Evolutionary conservation across 2,113 vertebrate species (phyloP).

Genomic region (Choloepus hoffmanni): DNA sequence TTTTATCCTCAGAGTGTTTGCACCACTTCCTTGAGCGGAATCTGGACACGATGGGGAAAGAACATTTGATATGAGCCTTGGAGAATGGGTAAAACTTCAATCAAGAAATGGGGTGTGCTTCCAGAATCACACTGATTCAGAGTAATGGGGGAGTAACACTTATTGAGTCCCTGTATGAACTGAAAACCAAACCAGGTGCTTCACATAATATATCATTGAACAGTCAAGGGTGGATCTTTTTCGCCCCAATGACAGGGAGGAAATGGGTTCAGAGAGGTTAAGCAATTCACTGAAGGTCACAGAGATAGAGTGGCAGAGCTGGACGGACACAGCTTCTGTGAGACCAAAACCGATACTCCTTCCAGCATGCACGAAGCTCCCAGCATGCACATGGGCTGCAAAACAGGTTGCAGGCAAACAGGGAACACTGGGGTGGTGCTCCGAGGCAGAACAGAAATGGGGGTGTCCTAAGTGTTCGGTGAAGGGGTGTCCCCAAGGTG

Average conservation of each 20-base stretch:
- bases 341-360: rapidly evolving
- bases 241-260: not conserved
- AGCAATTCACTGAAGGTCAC: not conserved
- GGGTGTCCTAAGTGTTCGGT: rapidly evolving
- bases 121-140: not conserved
- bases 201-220: not conserved
- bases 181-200: not conserved
- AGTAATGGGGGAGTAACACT: not conserved
- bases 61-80: not conserved
- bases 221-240: not conserved
- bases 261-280: not conserved
- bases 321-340: not conserved
- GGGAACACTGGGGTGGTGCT: rapidly evolving
- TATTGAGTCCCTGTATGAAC: not conserved
- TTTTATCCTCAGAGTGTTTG: not conserved
- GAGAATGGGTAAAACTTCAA: not conserved
- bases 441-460: rapidly evolving
- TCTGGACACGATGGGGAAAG: not conserved
- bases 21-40: not conserved
- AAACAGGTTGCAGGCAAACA: not conserved
- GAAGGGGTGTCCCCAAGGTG: rapidly evolving
- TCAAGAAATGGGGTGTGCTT: not conserved
- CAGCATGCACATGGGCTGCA: rapidly evolving
- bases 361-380: rapidly evolving
- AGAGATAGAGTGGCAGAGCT: not conserved